Evolutionary conservation across 1,140 invertebrate species (phyloP).

Genomic region (Trialeurodes vaporariorum): DNA sequence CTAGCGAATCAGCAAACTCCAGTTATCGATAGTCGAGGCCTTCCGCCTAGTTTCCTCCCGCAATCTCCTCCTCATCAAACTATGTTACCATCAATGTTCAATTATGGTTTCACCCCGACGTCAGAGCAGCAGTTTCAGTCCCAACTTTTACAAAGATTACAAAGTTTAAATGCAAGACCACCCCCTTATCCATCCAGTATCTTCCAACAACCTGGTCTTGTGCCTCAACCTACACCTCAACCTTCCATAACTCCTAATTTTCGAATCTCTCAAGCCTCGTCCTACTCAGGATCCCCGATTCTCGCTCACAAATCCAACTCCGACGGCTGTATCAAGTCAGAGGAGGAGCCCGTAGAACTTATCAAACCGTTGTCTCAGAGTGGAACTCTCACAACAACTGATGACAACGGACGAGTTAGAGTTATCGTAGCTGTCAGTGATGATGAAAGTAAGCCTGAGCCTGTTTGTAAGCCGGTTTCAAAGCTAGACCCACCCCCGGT

Average conservation of each 20-base stretch:
- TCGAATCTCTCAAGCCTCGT: conserved; percentile 34
- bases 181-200: conserved; percentile 29
- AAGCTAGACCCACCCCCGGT: conserved; percentile 35
- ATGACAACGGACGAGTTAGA: conserved; percentile 40
- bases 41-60: conserved; percentile 13
- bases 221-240: conserved; percentile 32
- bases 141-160: conserved; percentile 44
- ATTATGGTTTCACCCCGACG: conserved; percentile 19
- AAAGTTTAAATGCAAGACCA: conserved; percentile 37
- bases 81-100: conserved; percentile 16
- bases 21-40: conserved; percentile 5
- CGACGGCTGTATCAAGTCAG: conserved; percentile 18
- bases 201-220: background rate
- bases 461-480: conserved; percentile 20
- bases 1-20: conserved; percentile 18
- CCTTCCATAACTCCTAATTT: conserved; percentile 31
- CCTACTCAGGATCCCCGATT: conserved; percentile 35
- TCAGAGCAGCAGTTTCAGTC: conserved; percentile 38
- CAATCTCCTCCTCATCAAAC: conserved; percentile 19
- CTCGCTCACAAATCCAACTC: conserved; percentile 10
- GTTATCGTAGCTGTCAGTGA: conserved; percentile 37
- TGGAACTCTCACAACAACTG: conserved; percentile 44
- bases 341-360: conserved; percentile 39
- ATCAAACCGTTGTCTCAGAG: conserved; percentile 54
- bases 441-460: conserved; percentile 24